These are phyloP conservation scores for Hydropsyche tenuis DNA, from an alignment of 1,140 invertebrate species.

Conservation along the genomic window DNA sequence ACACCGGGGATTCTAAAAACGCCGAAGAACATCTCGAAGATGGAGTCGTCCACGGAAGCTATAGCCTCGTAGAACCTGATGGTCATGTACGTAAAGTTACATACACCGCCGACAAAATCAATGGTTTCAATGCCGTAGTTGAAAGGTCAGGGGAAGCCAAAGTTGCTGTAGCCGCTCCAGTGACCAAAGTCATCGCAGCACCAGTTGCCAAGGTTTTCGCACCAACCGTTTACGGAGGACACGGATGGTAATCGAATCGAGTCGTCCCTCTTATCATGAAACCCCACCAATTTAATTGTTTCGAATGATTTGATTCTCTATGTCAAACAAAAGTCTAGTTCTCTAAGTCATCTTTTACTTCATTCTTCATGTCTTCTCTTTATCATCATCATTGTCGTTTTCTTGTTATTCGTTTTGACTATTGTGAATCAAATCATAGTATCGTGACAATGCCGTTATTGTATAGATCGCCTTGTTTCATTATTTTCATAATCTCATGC, in stretches of 20 bases:
- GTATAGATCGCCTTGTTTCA: conserved; percentile 26
- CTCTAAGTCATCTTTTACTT: background rate
- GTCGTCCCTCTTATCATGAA: background rate
- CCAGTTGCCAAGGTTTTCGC: conserved; percentile 52
- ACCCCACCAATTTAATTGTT: background rate
- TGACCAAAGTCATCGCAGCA: conserved; percentile 53
- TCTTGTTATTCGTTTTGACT: background rate
- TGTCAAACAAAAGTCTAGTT: background rate
- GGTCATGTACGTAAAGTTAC: conserved; percentile 68
- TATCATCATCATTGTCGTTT: background rate
- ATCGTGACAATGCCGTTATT: background rate
- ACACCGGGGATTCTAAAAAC: conserved; percentile 74
- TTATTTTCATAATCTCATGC: conserved; percentile 31
- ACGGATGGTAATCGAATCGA: conserved; percentile 49
- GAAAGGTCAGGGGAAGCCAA: conserved; percentile 63
- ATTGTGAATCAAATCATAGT: conserved; percentile 26
- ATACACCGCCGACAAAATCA: conserved; percentile 64
- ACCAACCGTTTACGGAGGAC: conserved; percentile 54
- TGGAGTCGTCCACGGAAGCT: conserved; percentile 69
- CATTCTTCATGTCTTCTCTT: background rate
- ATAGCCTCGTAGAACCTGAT: conserved; percentile 70
- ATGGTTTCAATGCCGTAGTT: conserved; percentile 64
- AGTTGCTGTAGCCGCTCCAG: conserved; percentile 53
- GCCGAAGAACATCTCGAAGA: conserved; percentile 67
- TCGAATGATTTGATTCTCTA: conserved; percentile 41